A percentile compares a stretch with the other conserved stretches of the same genome.
These are phyloP conservation scores for Helicoverpa armigera DNA, from an alignment of 1,140 invertebrate genomes.

Conservation along the genomic window DNA sequence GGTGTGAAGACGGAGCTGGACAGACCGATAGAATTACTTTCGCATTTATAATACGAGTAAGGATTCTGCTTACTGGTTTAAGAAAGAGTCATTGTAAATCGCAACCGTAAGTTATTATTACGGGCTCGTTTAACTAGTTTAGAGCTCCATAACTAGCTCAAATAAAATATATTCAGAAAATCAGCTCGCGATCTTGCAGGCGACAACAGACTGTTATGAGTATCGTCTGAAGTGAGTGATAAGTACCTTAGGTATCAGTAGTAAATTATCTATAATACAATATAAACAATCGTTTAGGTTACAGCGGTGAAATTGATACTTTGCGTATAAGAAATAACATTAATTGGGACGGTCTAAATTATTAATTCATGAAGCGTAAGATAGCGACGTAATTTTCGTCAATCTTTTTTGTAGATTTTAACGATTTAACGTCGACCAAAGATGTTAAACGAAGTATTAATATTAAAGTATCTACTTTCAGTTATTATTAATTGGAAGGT, in stretches of 20 bases:
- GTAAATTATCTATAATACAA: not conserved
- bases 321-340: not conserved
- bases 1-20: too few species aligned
- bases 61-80: not conserved
- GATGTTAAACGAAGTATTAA: not conserved
- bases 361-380: conserved; percentile 3
- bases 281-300: conserved; percentile 13
- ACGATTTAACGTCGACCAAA: not conserved
- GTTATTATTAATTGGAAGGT: too few species aligned
- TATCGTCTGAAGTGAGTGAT: not conserved
- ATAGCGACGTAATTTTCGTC: conserved; percentile 12
- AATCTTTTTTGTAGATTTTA: not conserved
- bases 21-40: too few species aligned
- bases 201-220: conserved; percentile 51
- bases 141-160: conserved; percentile 57
- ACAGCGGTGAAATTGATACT: conserved; percentile 9
- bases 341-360: conserved; percentile 4
- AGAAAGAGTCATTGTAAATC: not conserved
- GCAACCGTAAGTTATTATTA: conserved; percentile 35
- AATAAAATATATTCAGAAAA: conserved; percentile 57
- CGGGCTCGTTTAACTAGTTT: conserved; percentile 57
- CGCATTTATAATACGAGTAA: too few species aligned
- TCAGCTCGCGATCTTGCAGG: conserved; percentile 37
- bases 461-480: too few species aligned
- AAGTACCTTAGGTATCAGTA: not conserved